These are phyloP conservation scores for Cryptocephalus moraei DNA, from an alignment of 2,888 invertebrate species.

Conservation along the genomic window DNA sequence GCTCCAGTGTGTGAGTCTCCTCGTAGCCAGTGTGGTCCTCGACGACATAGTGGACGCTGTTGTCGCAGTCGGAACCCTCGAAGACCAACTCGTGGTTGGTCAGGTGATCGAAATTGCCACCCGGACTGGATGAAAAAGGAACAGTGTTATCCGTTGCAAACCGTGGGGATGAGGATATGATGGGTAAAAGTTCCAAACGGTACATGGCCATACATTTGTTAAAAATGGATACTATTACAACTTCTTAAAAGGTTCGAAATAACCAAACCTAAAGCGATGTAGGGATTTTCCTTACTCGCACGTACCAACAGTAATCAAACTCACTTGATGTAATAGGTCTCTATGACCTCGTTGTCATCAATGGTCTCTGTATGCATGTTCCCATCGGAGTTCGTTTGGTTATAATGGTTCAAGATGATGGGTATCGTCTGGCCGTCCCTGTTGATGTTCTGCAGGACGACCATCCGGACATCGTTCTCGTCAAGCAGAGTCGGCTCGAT, in stretches of 20 bases:
- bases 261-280: too few relatives aligned
- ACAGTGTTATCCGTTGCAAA: too few relatives aligned
- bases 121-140: too few relatives aligned
- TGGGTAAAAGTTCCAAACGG: too few relatives aligned
- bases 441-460: constrained; percentile 21
- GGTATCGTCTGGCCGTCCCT: constrained; percentile 10
- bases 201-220: too few relatives aligned
- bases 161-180: too few relatives aligned
- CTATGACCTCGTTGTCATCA: constrained; percentile 15
- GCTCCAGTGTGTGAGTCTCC: constrained; percentile 1
- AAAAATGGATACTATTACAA: too few relatives aligned
- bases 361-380: constrained; percentile 21
- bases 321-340: constrained; percentile 23
- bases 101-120: neutral
- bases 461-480: constrained; percentile 13
- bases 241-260: too few relatives aligned
- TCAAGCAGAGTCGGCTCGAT: constrained; percentile 2
- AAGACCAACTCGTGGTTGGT: too few relatives aligned
- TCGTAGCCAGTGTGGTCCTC: constrained; percentile 15
- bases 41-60: constrained; percentile 17
- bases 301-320: constrained; percentile 2
- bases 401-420: constrained; percentile 20
- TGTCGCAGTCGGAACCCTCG: constrained; percentile 1
- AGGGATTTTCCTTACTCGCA: too few relatives aligned
- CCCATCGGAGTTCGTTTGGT: constrained; percentile 22